Conservation (phyloP, 2,888 invertebrate species). For the Sarcophaga caerulescens region DNA sequence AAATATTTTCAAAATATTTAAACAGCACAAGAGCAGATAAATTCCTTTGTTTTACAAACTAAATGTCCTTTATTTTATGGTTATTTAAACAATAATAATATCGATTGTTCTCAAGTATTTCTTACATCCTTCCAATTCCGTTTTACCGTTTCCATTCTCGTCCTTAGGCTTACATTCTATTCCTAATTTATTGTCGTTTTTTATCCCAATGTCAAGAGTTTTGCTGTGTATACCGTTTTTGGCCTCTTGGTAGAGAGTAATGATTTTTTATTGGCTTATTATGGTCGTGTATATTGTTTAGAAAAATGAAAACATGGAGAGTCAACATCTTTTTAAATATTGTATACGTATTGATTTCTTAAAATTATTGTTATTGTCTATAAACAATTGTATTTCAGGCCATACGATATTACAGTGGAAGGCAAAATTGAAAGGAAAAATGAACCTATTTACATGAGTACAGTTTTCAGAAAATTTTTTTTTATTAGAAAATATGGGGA, state of each 20-base stretch:
- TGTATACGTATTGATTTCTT: background rate
- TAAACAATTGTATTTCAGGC: no score
- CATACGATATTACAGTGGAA: no score
- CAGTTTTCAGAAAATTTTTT: no score
- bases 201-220: background rate
- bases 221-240: background rate
- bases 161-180: constrained; percentile 15
- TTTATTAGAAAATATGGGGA: no score
- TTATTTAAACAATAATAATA: constrained; percentile 5
- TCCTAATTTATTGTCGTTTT: constrained; percentile 28
- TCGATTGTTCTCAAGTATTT: constrained; percentile 11
- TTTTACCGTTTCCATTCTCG: background rate
- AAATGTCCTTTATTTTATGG: background rate
- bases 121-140: background rate
- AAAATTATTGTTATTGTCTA: background rate
- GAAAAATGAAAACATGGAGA: background rate
- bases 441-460: no score
- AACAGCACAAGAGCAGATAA: background rate
- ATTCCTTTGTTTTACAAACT: background rate
- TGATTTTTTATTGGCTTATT: constrained; percentile 9
- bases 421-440: no score
- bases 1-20: constrained; percentile 5
- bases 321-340: background rate
- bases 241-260: background rate
- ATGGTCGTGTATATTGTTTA: background rate